phyloP scores from a whole-genome alignment of 1,140 invertebrate species.

The Acyrthosiphon pisum region DNA sequence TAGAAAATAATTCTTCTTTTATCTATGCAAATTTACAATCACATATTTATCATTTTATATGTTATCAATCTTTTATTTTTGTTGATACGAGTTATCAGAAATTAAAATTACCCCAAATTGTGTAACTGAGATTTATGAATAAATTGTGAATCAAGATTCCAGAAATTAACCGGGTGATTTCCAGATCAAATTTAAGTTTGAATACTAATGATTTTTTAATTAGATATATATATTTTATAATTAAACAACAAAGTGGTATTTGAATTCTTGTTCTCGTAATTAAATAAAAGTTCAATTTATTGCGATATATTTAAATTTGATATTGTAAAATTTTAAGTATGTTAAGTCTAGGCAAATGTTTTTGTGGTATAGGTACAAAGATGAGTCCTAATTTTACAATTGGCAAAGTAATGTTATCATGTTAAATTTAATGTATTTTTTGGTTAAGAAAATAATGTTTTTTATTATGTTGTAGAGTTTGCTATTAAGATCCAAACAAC shows the following conservation, averaged over 20 bases:
- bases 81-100: not conserved
- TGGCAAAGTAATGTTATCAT: not conserved
- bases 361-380: slow-evolving; percentile 18
- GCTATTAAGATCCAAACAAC: not conserved
- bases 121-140: not conserved
- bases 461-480: not conserved
- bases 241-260: not conserved
- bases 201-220: not conserved
- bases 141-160: too few relatives aligned
- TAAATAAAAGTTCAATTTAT: not conserved
- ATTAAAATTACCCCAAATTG: not conserved
- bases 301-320: not conserved
- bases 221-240: not conserved
- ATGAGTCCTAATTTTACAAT: not conserved
- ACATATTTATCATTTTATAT: not conserved
- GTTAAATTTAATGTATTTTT: not conserved
- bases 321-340: not conserved
- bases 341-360: slow-evolving; percentile 38
- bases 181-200: not conserved
- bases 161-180: not conserved
- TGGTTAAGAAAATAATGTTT: not conserved
- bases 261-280: not conserved
- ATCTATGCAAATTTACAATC: too few relatives aligned
- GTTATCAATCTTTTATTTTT: not conserved
- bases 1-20: too few relatives aligned